A percentile compares a stretch with the other conserved stretches of the same genome.
These are phyloP conservation scores for Phoeniculus purpureus DNA, from an alignment of 2,797 vertebrate genomes.

Conservation along the genomic window DNA sequence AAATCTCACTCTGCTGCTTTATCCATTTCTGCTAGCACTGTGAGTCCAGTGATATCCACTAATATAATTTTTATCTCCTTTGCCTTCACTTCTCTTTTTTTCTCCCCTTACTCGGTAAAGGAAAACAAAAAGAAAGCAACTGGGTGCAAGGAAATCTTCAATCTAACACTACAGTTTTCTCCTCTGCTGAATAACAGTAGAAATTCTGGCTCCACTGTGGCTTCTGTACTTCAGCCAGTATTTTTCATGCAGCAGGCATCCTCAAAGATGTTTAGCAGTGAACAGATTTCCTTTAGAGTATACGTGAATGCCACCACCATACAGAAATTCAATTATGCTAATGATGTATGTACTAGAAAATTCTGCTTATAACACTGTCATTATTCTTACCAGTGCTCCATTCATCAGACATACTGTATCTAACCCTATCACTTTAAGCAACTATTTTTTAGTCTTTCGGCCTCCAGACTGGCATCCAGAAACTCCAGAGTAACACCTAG, in stretches of 20 bases:
- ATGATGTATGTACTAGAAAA: not conserved
- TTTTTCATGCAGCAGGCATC: not conserved
- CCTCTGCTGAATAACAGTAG: not conserved
- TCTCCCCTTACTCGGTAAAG: not conserved
- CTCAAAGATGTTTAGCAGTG: not conserved
- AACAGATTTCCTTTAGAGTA: not conserved
- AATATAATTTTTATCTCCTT: not conserved
- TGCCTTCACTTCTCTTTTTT: not conserved
- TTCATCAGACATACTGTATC: not conserved
- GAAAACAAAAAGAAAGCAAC: not conserved
- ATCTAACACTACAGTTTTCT: not conserved
- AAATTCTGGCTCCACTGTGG: not conserved
- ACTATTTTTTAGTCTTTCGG: not conserved
- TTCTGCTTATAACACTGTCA: not conserved
- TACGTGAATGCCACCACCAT: not conserved
- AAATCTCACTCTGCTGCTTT: conserved; percentile 9
- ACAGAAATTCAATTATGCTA: not conserved
- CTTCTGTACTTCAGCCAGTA: not conserved
- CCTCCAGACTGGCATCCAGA: not conserved
- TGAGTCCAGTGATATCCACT: not conserved
- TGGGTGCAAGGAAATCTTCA: not conserved
- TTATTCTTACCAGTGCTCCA: not conserved
- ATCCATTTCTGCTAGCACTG: not conserved
- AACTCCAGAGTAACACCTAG: not conserved
- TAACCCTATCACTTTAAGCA: not conserved